These are phyloP conservation scores for Xenopus laevis DNA, from an alignment of 2,113 vertebrate genomes.

Conservation along the genomic window DNA sequence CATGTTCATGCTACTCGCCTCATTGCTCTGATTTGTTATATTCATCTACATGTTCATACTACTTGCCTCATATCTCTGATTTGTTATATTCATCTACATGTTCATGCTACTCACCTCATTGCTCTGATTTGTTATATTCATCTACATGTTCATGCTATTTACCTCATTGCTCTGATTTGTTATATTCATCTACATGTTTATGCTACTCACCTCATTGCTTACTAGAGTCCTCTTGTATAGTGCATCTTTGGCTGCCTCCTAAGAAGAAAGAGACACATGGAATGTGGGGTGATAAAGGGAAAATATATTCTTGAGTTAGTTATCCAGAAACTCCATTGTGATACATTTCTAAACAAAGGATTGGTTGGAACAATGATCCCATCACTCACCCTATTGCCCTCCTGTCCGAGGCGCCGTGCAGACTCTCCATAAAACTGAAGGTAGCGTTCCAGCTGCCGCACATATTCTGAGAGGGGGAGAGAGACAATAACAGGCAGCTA, in stretches of 20 bases:
- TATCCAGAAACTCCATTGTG: no score
- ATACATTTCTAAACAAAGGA: no score
- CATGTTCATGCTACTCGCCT: constrained; percentile 60
- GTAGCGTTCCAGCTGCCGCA: constrained; percentile 68
- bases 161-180: constrained; percentile 62
- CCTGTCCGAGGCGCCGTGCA: constrained; percentile 73
- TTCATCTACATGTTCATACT: background rate
- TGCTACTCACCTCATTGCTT: constrained; percentile 70
- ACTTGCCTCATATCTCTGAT: constrained; percentile 77
- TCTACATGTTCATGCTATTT: background rate
- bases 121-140: constrained; percentile 50
- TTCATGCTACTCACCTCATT: constrained; percentile 65
- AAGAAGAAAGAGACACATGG: background rate
- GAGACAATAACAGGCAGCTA: no score
- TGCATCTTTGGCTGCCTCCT: constrained; percentile 85
- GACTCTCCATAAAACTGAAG: constrained; percentile 72
- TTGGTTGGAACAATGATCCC: no score
- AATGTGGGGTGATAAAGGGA: no score
- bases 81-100: background rate
- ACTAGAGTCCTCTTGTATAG: constrained; percentile 79
- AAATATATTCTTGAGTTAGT: no score
- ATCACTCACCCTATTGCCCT: constrained; percentile 77
- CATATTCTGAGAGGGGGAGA: constrained; percentile 67
- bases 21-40: constrained; percentile 59
- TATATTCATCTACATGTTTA: background rate